Conservation (phyloP, 2,113 vertebrate species). For the Hyperopisus bebe region DNA sequence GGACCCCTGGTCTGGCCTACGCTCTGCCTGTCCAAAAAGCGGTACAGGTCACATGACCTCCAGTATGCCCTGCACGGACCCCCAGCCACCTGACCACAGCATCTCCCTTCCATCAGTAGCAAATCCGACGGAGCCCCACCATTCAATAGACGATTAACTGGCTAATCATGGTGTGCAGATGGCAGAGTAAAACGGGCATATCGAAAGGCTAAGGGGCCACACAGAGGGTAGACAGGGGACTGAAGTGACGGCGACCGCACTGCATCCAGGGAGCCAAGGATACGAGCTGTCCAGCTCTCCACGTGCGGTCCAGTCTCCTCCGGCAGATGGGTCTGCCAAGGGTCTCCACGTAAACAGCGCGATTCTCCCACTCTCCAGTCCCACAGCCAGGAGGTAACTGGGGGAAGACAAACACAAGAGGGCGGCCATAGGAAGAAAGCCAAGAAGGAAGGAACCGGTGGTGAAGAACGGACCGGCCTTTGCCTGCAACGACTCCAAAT, state of each 20-base stretch:
- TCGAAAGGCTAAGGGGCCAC: not conserved
- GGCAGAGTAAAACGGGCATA: not conserved
- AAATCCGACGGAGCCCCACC: not conserved
- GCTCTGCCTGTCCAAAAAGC: not conserved
- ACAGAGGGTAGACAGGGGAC: not conserved
- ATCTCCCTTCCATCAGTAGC: not conserved
- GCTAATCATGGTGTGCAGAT: not conserved
- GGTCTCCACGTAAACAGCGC: conserved; percentile 76
- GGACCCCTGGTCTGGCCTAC: not conserved
- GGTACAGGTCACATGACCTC: not conserved
- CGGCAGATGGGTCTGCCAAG: conserved; percentile 46
- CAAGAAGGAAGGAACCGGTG: not conserved
- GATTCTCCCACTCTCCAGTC: conserved; percentile 81
- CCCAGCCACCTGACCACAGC: not conserved
- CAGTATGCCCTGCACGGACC: not conserved
- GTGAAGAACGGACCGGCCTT: not conserved
- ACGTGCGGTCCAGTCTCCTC: conserved; percentile 70
- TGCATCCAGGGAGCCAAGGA: conserved; percentile 41
- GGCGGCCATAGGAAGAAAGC: not conserved
- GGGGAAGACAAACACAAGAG: not conserved
- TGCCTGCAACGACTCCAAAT: not conserved
- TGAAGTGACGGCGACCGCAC: no score
- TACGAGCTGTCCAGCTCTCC: conserved; percentile 71
- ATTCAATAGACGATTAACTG: not conserved
- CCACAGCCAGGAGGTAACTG: conserved; percentile 80